phyloP scores from a whole-genome alignment of 2,888 invertebrate species.

The Himalopsyche tibetana region DNA sequence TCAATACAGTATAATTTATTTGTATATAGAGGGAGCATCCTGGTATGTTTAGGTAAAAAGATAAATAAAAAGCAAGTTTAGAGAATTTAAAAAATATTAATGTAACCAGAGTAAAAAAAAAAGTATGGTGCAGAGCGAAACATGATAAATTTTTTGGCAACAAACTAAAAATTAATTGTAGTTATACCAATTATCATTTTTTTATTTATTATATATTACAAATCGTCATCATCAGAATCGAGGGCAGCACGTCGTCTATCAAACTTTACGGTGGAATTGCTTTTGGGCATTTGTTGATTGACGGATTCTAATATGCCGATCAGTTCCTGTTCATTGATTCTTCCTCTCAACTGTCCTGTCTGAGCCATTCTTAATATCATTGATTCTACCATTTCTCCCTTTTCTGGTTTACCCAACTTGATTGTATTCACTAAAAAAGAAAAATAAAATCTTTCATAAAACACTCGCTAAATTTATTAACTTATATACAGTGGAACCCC shows the following conservation, averaged over 20 bases:
- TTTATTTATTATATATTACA: slow-evolving; percentile 43
- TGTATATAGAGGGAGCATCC: too few species aligned
- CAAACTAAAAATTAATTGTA: neutral
- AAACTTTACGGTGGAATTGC: slow-evolving; percentile 90
- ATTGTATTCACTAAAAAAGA: slow-evolving; percentile 88
- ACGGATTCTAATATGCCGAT: slow-evolving; percentile 90
- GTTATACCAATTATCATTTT: neutral
- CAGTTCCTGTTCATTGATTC: slow-evolving; percentile 90
- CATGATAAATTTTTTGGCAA: too few species aligned
- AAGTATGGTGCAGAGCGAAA: too few species aligned
- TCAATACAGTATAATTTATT: too few species aligned
- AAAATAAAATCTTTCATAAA: slow-evolving; percentile 33
- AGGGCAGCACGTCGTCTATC: slow-evolving; percentile 92
- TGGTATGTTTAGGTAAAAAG: too few species aligned
- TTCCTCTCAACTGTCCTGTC: slow-evolving; percentile 89
- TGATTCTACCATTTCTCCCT: slow-evolving; percentile 95
- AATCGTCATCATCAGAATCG: slow-evolving; percentile 87
- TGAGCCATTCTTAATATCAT: slow-evolving; percentile 97
- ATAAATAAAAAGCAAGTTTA: too few species aligned
- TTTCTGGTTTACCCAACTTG: slow-evolving; percentile 96
- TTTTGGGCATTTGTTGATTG: slow-evolving; percentile 89
- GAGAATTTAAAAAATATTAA: too few species aligned
- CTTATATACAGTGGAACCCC: too few species aligned
- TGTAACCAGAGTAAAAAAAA: too few species aligned
- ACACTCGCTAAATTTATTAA: too few species aligned